A percentile compares a stretch with the other conserved stretches of the same genome.
phyloP scores from a whole-genome alignment of 2,888 invertebrate genomes.

The Apamea sordens region DNA sequence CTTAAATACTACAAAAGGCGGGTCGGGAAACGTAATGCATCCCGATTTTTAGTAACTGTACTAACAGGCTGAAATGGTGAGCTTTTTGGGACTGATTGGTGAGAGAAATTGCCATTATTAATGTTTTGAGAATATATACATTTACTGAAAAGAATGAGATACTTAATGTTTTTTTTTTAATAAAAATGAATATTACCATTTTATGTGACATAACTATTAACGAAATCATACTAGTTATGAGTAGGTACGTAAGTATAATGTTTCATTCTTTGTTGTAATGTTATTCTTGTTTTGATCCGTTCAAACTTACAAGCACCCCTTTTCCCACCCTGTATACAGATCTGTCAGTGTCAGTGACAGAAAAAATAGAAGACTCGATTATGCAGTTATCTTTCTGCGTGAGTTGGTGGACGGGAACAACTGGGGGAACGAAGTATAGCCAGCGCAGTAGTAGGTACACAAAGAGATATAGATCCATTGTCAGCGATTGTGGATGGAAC shows the following conservation, averaged over 20 bases:
- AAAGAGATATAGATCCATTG: neutral
- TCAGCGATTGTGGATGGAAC: neutral
- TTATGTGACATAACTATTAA: neutral
- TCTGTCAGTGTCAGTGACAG: constrained; percentile 28
- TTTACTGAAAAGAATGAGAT: neutral
- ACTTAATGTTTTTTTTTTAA: neutral
- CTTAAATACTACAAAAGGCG: constrained; percentile 61
- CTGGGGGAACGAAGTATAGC: neutral
- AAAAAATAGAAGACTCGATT: constrained; percentile 42
- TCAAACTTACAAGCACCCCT: neutral
- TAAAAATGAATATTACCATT: neutral
- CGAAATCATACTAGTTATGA: neutral
- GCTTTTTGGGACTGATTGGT: neutral
- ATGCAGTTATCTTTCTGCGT: constrained; percentile 53
- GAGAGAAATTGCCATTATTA: neutral
- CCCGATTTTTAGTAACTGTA: constrained; percentile 28
- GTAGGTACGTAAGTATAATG: neutral
- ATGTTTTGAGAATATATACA: neutral
- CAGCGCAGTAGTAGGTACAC: neutral
- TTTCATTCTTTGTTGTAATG: neutral
- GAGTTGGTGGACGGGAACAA: constrained; percentile 30
- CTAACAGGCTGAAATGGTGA: constrained; percentile 2
- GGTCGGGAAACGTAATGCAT: constrained; percentile 44
- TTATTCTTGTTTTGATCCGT: neutral
- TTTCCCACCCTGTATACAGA: constrained; percentile 22